A percentile compares a stretch with the other conserved stretches of the same genome.
Conservation (phyloP, 2,797 vertebrate genomes). For the Dicrostonyx torquatus region DNA sequence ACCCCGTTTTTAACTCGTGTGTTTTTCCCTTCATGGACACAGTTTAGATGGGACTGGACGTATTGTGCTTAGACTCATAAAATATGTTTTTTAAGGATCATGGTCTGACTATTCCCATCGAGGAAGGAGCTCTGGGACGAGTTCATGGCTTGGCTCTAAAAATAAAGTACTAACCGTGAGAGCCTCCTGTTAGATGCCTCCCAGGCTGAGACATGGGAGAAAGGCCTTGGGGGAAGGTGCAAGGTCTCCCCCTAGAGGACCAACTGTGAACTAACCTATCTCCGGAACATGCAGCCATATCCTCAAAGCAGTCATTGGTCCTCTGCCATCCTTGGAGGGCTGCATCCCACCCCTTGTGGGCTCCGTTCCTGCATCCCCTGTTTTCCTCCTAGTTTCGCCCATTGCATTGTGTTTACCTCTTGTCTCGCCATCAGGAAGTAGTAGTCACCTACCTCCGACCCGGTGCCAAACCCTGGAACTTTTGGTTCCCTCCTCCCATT, state of each 20-base stretch:
- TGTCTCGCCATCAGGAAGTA: not conserved
- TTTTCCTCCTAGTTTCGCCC: too few species aligned
- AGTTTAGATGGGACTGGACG: not conserved
- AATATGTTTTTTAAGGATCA: not conserved
- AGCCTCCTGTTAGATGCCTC: not conserved
- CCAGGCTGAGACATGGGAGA: rapidly evolving
- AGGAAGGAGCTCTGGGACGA: not conserved
- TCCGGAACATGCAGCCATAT: rapidly evolving
- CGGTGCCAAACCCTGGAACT: not conserved
- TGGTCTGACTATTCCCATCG: not conserved
- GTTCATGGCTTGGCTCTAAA: not conserved
- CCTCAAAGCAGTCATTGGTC: not conserved
- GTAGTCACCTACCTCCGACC: rapidly evolving
- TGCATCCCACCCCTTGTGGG: rapidly evolving
- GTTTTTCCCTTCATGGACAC: not conserved
- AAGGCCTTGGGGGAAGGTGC: not conserved
- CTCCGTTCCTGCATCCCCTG: not conserved
- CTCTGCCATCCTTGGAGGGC: too few species aligned
- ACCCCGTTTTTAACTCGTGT: not conserved
- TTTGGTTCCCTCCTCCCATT: rapidly evolving
- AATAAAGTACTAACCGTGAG: not conserved
- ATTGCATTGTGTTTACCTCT: not conserved
- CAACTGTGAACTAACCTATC: rapidly evolving
- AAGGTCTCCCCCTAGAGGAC: not conserved
- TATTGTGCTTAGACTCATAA: not conserved